Evolutionary conservation across 2,888 invertebrate genomes (phyloP), one percentile per base, ranked within the genome.

Genomic region (Ennomos erosarius): DNA sequence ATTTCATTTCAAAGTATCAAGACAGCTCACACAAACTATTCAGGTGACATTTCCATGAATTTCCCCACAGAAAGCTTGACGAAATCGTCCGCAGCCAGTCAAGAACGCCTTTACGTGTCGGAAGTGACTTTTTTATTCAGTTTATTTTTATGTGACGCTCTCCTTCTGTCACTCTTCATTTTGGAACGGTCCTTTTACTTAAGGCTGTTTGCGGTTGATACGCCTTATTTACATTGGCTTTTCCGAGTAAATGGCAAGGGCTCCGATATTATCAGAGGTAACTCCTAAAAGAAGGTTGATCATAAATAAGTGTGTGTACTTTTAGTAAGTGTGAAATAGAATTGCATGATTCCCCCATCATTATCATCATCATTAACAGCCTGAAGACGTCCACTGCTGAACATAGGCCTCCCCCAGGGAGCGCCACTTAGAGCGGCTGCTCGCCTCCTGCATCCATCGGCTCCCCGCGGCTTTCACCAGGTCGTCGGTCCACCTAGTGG

Each of bases 1-100:
- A 26, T 26, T 6, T n/a, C n/a, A 26, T 3, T 26, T 11, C 1
- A 9, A 74, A 83, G 73, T 78, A 87, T 77, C 85, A 84, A 87
- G 55, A 66, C 42, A 1, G 0, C 8, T 66, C 6, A 8, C 16
- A 37, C 68, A n/a, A 11, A 5, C 59, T 64, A 70, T 60, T 49
- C 76, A 77, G 75, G 80, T 85, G 82, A 81, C 79, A 81, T 81
- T 81, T 81, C 68, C 79, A 75, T 78, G 81, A 79, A 73, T 75
- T 80, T 74, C 74, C 35, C 71, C 74, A 71, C 68, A 46, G 68
- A 69, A 75, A 75, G 68, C 67, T 73, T 73, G 68, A 67, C 66
- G 69, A 64, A 74, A 76, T 75, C 77, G 77, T 71, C 65, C 60
- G 65, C 67, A 68, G 67, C 65, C 73, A 77, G 76, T 78, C 80